phyloP scores from a whole-genome alignment of 2,888 invertebrate genomes.

The Callimorpha dominula region DNA sequence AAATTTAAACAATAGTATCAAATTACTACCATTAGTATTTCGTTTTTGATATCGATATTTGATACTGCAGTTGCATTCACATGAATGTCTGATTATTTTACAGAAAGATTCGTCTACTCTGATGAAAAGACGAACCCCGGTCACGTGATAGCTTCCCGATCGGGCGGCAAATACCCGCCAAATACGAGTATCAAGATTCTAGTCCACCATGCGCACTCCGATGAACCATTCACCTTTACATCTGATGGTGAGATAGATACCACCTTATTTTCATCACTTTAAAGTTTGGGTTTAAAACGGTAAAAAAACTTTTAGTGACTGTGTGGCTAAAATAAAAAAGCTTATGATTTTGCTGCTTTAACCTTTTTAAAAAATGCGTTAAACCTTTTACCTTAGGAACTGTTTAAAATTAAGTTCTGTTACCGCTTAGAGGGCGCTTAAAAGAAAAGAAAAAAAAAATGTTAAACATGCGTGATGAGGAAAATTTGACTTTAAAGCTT shows the following conservation, averaged over 20 bases:
- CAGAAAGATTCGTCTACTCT: constrained; percentile 90
- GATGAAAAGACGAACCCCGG: constrained; percentile 95
- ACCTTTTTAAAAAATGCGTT: too few species aligned
- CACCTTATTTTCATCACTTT: not conserved
- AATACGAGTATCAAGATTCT: constrained; percentile 96
- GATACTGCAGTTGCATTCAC: not conserved
- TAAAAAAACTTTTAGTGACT: not conserved
- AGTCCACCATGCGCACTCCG: constrained; percentile 88
- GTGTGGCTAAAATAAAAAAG: not conserved
- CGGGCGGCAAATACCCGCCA: constrained; percentile 91
- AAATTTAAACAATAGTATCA: too few species aligned
- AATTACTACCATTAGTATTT: too few species aligned
- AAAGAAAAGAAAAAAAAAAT: too few species aligned
- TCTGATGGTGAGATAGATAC: constrained; percentile 92
- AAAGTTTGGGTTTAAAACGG: not conserved
- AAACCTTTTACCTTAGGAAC: too few species aligned
- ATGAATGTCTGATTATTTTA: constrained; percentile 42
- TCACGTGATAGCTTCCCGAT: constrained; percentile 94
- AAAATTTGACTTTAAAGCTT: not conserved
- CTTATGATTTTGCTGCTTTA: not conserved
- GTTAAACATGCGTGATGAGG: not conserved
- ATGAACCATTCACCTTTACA: constrained; percentile 94
- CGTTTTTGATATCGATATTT: too few species aligned
- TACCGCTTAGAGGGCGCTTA: too few species aligned
- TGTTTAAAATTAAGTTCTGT: too few species aligned